These are phyloP conservation scores for Cerastis leucographa DNA, from an alignment of 2,888 invertebrate genomes.

Conservation along the genomic window DNA sequence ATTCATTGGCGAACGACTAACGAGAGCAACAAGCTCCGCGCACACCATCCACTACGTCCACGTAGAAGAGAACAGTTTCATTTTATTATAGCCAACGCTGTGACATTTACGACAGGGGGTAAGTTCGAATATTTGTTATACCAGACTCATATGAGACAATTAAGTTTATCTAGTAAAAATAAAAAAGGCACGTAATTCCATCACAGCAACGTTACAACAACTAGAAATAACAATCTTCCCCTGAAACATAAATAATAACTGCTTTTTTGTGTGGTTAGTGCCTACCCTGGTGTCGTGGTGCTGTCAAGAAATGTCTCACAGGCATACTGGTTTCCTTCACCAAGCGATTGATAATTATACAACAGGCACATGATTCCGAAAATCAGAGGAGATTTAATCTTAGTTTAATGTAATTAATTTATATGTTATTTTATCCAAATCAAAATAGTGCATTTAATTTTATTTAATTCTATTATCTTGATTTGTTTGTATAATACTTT, in stretches of 20 bases:
- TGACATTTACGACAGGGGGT: not conserved
- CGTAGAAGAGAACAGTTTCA: conserved; percentile 23
- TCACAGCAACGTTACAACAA: not conserved
- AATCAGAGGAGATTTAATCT: too few species aligned
- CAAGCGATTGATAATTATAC: too few species aligned
- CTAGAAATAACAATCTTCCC: not conserved
- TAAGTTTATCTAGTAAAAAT: not conserved
- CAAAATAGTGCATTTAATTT: too few species aligned
- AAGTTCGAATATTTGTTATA: not conserved
- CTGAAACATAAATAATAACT: not conserved
- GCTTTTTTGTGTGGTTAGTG: too few species aligned
- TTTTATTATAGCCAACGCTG: conserved; percentile 27
- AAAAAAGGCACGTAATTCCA: not conserved
- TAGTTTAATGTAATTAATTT: too few species aligned
- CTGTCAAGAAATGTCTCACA: too few species aligned
- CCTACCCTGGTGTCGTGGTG: too few species aligned
- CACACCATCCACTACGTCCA: conserved; percentile 20
- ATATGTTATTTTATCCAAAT: too few species aligned
- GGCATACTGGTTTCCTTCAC: too few species aligned
- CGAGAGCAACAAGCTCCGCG: conserved; percentile 44
- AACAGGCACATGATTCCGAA: too few species aligned
- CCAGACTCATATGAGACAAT: not conserved
- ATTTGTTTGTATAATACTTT: too few species aligned
- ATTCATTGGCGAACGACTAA: conserved; percentile 48
- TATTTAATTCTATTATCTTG: too few species aligned